Base-by-base conservation (phyloP, 53 echinoderm and acorn worm genomes). In the Apostichopus leukothele region DNA sequence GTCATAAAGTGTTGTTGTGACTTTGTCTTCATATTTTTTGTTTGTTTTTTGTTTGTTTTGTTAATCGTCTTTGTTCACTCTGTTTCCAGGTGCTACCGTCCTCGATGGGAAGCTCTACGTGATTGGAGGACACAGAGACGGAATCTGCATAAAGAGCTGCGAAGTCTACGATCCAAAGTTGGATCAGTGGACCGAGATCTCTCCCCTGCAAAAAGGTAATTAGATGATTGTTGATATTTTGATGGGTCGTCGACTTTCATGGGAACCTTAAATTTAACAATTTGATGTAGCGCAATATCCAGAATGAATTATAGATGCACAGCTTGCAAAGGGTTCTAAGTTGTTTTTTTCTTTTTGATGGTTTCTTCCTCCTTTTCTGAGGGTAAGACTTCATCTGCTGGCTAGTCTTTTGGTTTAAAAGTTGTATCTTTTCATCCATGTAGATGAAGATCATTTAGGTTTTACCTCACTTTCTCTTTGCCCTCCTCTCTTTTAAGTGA, bases 41-140 rank as follows among this genome's bases (percentile, higher is more conserved):
- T 0, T 55, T 57, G 57, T 57, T 1, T 57, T 57, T 1, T 57
- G 57, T 57, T 7, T 10, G 63, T 63, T 0, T 63, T 63, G 11
- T 16, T 63, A 7, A 63, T n/a, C 1, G 18, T 19, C 71, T 16
- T 71, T 71, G 71, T 71, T 19, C 18, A 18, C 18, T 19, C 6
- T 19, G 13, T n/a, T 18, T 21, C 23, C 89, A 98, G 98, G 98
- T 90, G 94, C 99, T 79, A 88, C 94, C 5, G 91, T 96, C 0
- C 57, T 92, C 50, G 81, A 99, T 89, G 90, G 92, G 12, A 91
- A 92, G 84, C 83, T 94, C 86, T 99, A 95, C 61, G 93, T 99
- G 18, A 87, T 95, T 76, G 99, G 99, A 74, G 99, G 96, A 50
- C 89, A 93, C 22, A 90, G 89, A 79, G 98, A 92, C 18, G 92